Evolutionary conservation across 2,113 vertebrate species (phyloP).

Genomic region (Podiceps cristatus): DNA sequence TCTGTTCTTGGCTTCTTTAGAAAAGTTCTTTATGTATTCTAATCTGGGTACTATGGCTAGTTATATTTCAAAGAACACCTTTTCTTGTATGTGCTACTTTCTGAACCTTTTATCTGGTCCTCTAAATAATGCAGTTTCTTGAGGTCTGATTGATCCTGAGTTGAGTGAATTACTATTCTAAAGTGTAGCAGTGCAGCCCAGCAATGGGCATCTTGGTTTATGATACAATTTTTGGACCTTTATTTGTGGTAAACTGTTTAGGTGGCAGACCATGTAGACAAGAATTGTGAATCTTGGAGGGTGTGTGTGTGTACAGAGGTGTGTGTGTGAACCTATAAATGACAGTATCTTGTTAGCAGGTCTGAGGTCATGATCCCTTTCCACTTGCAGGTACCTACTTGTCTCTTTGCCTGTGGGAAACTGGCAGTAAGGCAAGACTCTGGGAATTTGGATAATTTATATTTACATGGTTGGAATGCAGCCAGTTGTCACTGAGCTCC

Average conservation of each 20-base stretch:
- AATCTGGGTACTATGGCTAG: not conserved
- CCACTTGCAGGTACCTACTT: not conserved
- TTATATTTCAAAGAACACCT: not conserved
- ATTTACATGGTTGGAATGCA: slow-evolving; percentile 1
- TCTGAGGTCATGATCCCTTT: not conserved
- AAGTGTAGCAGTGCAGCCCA: not conserved
- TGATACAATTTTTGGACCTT: not conserved
- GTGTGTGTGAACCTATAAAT: not conserved
- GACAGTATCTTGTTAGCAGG: not conserved
- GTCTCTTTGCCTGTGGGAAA: slow-evolving; percentile 36
- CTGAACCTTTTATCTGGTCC: not conserved
- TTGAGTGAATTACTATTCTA: not conserved
- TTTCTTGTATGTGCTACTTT: not conserved
- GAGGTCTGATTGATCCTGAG: not conserved
- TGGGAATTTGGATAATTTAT: slow-evolving; percentile 41
- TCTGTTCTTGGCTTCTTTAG: slow-evolving; percentile 50
- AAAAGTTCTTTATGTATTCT: slow-evolving; percentile 17
- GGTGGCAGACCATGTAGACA: not conserved
- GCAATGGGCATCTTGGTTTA: not conserved
- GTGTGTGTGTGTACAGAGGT: not conserved
- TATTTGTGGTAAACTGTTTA: not conserved
- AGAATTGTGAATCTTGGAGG: not conserved
- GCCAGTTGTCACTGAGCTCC: slow-evolving; percentile 22
- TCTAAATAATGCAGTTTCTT: not conserved
- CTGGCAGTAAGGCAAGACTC: not conserved